Evolutionary conservation across 2,797 vertebrate genomes (phyloP), one percentile per base, ranked within the genome.

Genomic region (Brotula barbata): DNA sequence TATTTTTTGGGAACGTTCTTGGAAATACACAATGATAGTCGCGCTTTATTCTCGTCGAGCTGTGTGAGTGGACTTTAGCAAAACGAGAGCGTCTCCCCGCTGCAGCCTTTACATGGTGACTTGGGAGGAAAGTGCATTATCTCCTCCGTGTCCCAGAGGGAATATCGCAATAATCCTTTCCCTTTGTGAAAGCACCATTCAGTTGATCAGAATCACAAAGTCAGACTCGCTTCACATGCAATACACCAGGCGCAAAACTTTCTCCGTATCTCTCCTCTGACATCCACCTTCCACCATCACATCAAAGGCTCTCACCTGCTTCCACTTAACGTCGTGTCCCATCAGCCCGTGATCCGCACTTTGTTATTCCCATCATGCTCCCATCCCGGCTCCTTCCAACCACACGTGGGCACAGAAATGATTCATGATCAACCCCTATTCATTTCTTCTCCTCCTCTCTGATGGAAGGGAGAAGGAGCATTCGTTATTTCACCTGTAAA

Each of bases 151-250:
- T 42, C 59, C 7, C n/a, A 10, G 4, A 37, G 25, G 64, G 43
- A 68, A 47, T 11, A 13, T 11, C 15, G 33, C 37, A 49, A 20
- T 47, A 13, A 22, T 15, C 17, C 13, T 47, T 59, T 51, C 23
- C 25, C 6, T 39, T 34, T 52, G 34, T 53, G 20, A 46, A 31
- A 54, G 50, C 56, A 23, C 37, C 39, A 17, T 19, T n/a, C 17
- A 15, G 17, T 41, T 54, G 42, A 39, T 45, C 51, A 33, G 20
- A 40, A 25, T 7, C 56, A 51, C 42, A 78, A 69, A 67, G 56
- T 71, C 75, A 47, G 8, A 5, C 19, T 11, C 15, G 25, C 28
- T 16, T 23, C 23, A 48, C 21, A 15, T 58, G 49, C 50, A 31
- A 5, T 51, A 45, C n/a, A 70, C 16, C 10, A 50, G 54, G 46